phyloP scores from a whole-genome alignment of 2,113 vertebrate species.

The Rhinolophus sinicus region DNA sequence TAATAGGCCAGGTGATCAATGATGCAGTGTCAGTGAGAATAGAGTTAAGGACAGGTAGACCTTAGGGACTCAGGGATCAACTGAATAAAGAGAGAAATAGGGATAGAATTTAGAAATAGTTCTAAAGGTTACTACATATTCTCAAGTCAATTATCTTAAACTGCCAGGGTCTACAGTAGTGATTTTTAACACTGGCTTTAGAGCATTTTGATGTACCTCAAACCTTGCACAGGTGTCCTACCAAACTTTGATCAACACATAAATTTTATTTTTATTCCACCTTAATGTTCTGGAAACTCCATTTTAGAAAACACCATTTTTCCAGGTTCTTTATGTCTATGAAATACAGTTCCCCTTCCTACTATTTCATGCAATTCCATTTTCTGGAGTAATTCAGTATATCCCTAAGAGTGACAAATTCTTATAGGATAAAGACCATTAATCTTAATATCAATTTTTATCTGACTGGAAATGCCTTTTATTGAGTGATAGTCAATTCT shows the following conservation, averaged over 20 bases:
- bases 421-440: constrained; percentile 50
- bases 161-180: not conserved
- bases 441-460: constrained; percentile 62
- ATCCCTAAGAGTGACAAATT: constrained; percentile 24
- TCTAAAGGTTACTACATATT: not conserved
- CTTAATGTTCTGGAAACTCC: not conserved
- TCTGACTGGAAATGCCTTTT: constrained; percentile 42
- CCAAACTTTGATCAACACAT: constrained; percentile 17
- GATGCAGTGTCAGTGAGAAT: not conserved
- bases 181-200: not conserved
- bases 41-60: not conserved
- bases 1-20: not conserved
- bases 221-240: not conserved
- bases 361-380: constrained; percentile 40
- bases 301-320: constrained; percentile 28
- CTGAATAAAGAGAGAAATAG: not conserved
- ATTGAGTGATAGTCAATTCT: constrained; percentile 13
- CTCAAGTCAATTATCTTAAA: not conserved
- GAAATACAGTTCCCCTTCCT: not conserved
- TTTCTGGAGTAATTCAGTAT: constrained; percentile 38
- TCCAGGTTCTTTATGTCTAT: constrained; percentile 33
- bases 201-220: not conserved
- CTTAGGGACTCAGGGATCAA: not conserved
- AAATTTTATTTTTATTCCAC: not conserved
- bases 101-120: not conserved